Base-by-base conservation (phyloP, 2,797 vertebrate species). In the Xyrichtys novacula region DNA sequence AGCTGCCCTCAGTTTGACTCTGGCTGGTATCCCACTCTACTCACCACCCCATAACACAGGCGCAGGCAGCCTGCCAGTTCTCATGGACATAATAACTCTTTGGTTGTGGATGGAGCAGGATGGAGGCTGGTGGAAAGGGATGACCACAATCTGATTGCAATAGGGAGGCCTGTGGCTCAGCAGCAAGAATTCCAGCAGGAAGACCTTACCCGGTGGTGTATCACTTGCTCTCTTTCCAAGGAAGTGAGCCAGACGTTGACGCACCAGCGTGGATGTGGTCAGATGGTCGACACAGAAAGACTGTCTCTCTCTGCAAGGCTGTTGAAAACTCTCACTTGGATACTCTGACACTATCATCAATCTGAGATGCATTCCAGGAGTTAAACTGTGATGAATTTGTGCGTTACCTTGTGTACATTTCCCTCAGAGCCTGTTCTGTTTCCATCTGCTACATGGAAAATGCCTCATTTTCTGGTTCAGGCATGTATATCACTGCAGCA, bases 81-180 rank as follows among this genome's bases (percentile, higher is more conserved):
- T 78, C 75, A 82, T 74, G 70, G 53, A 85, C 60, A 65, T 81
- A 88, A 91, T 80, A 86, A 59, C 10, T 46, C 74, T 86, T 66
- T 65, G 76, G 78, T 78, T 84, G 76, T 80, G 76, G 71, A 88
- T 59, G 67, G 65, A 80, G 85, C 73, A 89, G 85, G 85, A 83
- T 88, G 63, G 48, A 60, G 43, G 72, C 42, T 77, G 83, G 76
- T 83, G 86, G 74, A 84, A 78, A 85, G 52, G 80, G 75, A 85
- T 59, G 48, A 89, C 90, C 87, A 26, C 88, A 80, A 69, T 76
- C 76, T 88, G 91, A 88, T 90, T 90, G 87, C 80, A 65, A 84
- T 68, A 90, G 63, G 65, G 63, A 65, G 74, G 83, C 79, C 81
- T 80, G 84, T 79, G 85, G 85, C 65, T 69, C 43, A 40, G 74